phyloP scores from a whole-genome alignment of 2,888 invertebrate genomes.

The Amphipoea oculea region DNA sequence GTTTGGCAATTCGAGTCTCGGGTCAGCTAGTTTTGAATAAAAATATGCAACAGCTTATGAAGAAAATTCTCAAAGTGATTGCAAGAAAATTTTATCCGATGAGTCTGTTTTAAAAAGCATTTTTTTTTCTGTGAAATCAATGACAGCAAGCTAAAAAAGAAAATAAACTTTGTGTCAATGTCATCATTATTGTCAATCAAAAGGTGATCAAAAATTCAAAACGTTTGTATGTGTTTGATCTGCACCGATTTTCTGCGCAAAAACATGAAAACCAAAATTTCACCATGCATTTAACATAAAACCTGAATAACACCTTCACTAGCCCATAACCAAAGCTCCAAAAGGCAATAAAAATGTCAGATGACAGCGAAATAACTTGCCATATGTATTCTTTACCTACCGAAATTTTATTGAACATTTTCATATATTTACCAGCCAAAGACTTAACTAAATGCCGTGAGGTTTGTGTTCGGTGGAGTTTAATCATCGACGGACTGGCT shows the following conservation, averaged over 20 bases:
- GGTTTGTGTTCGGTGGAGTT: conserved; percentile 79
- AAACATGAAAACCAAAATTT: conserved; percentile 25
- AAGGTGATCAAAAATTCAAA: conserved; percentile 19
- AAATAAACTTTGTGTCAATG: background rate
- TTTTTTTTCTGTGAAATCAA: background rate
- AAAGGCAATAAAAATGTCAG: conserved; percentile 45
- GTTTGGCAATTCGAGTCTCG: background rate
- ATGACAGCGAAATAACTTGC: conserved; percentile 22
- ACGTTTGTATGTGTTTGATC: conserved; percentile 11
- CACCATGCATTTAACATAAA: conserved; percentile 52
- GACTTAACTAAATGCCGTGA: conserved; percentile 76
- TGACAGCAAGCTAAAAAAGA: background rate
- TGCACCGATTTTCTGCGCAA: conserved; percentile 20
- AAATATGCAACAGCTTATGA: background rate
- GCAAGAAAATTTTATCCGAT: background rate
- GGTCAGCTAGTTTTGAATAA: background rate
- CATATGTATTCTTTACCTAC: conserved; percentile 70
- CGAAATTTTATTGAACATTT: conserved; percentile 78
- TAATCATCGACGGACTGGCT: conserved; percentile 76
- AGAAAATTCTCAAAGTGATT: background rate
- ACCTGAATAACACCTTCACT: background rate
- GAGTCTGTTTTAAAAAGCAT: background rate
- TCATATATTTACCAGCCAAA: conserved; percentile 74
- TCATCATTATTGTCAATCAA: background rate
- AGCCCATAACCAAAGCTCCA: conserved; percentile 9